Percentiles rank a stretch among this genome's conserved stretches.
These are phyloP conservation scores for Cremastinae sp. DNA, from an alignment of 2,888 invertebrate species.

Conservation along the genomic window DNA sequence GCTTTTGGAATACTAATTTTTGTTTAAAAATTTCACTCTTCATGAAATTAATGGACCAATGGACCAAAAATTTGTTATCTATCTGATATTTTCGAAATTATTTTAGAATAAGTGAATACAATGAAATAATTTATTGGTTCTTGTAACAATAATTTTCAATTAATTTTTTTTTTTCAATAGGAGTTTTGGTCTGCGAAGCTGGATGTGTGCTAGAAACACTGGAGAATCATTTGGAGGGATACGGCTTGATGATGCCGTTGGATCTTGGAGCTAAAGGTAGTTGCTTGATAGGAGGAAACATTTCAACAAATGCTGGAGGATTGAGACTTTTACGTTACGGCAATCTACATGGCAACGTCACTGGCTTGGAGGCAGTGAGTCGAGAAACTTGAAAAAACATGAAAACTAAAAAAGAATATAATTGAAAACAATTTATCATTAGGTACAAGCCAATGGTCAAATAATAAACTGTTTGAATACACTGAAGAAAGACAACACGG, in stretches of 20 bases:
- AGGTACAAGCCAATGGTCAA: slow-evolving; percentile 93
- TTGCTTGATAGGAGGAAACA: slow-evolving; percentile 97
- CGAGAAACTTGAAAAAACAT: background rate
- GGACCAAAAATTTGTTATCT: no score
- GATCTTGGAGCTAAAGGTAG: slow-evolving; percentile 98
- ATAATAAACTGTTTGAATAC: slow-evolving; percentile 92
- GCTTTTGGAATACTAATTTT: no score
- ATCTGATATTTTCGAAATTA: no score
- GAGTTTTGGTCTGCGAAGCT: slow-evolving; percentile 92
- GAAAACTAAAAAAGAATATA: background rate
- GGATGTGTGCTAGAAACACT: slow-evolving; percentile 95
- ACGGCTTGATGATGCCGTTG: slow-evolving; percentile 94
- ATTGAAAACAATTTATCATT: slow-evolving; percentile 7
- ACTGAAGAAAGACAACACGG: slow-evolving; percentile 98
- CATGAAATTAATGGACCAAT: no score
- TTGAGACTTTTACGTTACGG: slow-evolving; percentile 96
- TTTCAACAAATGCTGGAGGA: slow-evolving; percentile 98
- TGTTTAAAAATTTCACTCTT: no score
- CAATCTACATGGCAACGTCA: slow-evolving; percentile 93
- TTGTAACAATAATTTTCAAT: no score
- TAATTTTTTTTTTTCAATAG: slow-evolving; percentile 79
- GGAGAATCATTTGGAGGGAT: slow-evolving; percentile 87
- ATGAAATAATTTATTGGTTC: no score
- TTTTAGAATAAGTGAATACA: no score
- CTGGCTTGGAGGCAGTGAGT: slow-evolving; percentile 95